Percentiles rank a stretch among this genome's conserved stretches.
These are phyloP conservation scores for Cynopterus sphinx DNA, from an alignment of 2,797 vertebrate species.

Conservation along the genomic window DNA sequence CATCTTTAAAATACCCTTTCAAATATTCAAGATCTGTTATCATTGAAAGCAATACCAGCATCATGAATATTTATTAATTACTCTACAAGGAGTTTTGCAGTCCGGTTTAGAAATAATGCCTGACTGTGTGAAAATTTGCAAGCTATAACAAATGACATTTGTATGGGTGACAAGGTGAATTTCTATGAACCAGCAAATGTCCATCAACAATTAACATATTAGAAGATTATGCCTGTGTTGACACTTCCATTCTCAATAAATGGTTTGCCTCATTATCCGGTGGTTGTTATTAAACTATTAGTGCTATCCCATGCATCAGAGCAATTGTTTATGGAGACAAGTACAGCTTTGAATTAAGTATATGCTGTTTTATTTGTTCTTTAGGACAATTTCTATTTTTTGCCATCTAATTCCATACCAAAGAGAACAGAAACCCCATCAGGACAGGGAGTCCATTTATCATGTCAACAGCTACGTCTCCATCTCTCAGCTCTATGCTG, in stretches of 20 bases:
- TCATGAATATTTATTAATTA: conserved; percentile 78
- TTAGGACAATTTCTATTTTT: not conserved
- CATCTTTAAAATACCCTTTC: conserved; percentile 55
- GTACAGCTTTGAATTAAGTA: conserved; percentile 31
- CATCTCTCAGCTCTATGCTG: not conserved
- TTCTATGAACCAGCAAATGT: conserved; percentile 58
- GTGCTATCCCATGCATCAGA: not conserved
- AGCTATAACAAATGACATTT: conserved; percentile 67
- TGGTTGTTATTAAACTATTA: conserved; percentile 16
- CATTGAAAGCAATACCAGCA: conserved; percentile 62
- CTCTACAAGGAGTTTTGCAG: conserved; percentile 59
- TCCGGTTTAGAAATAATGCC: conserved; percentile 48
- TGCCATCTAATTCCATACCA: not conserved
- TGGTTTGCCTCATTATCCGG: conserved; percentile 16
- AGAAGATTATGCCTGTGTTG: conserved; percentile 41
- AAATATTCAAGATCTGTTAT: conserved; percentile 55
- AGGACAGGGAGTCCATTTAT: not conserved
- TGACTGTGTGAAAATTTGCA: conserved; percentile 49
- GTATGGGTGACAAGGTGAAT: conserved; percentile 65
- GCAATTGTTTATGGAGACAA: not conserved
- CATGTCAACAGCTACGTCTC: not conserved
- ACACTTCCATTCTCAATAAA: conserved; percentile 54
- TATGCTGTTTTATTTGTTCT: not conserved
- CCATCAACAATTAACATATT: conserved; percentile 60
- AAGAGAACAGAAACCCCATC: not conserved